Base-by-base conservation (phyloP, 2,797 vertebrate species). In the Hydrocynus forskahlii region DNA sequence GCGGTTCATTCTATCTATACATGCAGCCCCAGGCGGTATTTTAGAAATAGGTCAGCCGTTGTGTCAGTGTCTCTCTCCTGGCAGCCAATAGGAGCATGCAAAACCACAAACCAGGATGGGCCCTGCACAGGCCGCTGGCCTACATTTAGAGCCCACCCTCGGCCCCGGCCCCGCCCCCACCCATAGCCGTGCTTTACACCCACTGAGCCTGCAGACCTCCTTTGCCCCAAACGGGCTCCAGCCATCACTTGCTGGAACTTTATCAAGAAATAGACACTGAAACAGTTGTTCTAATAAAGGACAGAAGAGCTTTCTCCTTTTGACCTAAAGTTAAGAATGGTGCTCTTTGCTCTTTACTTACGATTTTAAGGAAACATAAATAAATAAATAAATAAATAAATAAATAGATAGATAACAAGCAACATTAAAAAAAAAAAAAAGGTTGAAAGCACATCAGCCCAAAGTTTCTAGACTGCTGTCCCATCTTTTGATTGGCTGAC, bases 21-120 rank as follows among this genome's bases (percentile, higher is more conserved):
- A 87, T 92, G 88, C 88, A 84, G 92, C 94, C 93, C 48, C 5
- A 84, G 94, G 94, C 86, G 81, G 88, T 90, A 90, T 93, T 93
- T 94, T 91, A 93, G 91, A 95, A 96, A 95, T 94, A 95, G 95
- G 95, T 96, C 94, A 94, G 88, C 88, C 89, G 91, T 92, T 92
- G 90, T 95, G 93, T 95, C 94, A 94, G 90, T 94, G 93, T 91
- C 89, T 93, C 86, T 91, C 89, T 92, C 45, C 74, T 89, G 91
- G 89, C 85, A 94, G 85, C 85, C 94, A 96, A 91, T 92, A 93
- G 91, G 90, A 95, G 92, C 91, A 85, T 90, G 92, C 91, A 94
- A 95, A 93, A 92, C 93, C 93, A 93, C 92, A 94, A 95, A 93
- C 94, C 92, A 92, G 88, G 45, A 70, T 77, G 76, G 73, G 81